Evolutionary conservation across 1,140 invertebrate genomes (phyloP).

Genomic region (Pseudomyrmex flavicornis): DNA sequence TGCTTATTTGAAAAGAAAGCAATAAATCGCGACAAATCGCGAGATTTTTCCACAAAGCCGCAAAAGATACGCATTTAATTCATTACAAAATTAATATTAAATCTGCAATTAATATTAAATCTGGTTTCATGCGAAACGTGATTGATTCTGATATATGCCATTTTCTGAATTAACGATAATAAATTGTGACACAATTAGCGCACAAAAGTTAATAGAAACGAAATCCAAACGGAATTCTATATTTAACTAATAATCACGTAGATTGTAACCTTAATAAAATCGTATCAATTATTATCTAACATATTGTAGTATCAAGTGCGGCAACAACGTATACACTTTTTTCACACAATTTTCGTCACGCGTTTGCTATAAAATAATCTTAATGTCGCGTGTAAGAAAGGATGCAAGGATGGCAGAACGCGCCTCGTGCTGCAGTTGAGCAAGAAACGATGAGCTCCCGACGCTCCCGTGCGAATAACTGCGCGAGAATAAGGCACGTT

Average conservation of each 20-base stretch:
- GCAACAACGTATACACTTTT: not conserved
- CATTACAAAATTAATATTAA: not conserved
- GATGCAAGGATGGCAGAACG: not conserved
- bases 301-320: not conserved
- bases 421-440: not conserved
- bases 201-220: conserved; percentile 2
- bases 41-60: not conserved
- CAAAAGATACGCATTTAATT: not conserved
- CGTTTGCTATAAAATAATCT: not conserved
- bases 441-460: not conserved
- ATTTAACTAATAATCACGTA: not conserved
- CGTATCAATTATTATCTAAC: not conserved
- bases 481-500: not conserved
- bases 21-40: not conserved
- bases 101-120: no score
- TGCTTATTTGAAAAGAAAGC: no score
- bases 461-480: not conserved
- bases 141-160: not conserved
- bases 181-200: conserved; percentile 4
- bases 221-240: not conserved
- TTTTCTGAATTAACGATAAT: not conserved
- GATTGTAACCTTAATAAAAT: not conserved
- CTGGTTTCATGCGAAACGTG: no score
- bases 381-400: no score
- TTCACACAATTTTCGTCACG: not conserved